A percentile compares a stretch with the other conserved stretches of the same genome.
Conservation (phyloP, 2,888 invertebrate species). For the Drosophila anceps region DNA sequence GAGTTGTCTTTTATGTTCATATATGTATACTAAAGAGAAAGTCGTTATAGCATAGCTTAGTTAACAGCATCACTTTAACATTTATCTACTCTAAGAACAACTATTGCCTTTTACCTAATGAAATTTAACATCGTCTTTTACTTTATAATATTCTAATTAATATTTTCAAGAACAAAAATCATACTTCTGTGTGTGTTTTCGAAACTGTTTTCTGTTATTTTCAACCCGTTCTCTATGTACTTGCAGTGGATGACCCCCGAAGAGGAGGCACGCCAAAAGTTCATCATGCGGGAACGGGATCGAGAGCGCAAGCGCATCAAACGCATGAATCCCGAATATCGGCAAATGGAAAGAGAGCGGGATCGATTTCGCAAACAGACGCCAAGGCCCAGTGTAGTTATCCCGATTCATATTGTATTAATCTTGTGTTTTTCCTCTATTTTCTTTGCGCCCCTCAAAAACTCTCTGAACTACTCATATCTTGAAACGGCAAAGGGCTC, state of each 20-base stretch:
- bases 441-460: not conserved
- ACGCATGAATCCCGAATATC: constrained; percentile 80
- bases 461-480: constrained; percentile 19
- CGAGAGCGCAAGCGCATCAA: constrained; percentile 79
- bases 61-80: not conserved
- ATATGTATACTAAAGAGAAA: not conserved
- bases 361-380: constrained; percentile 82
- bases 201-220: constrained; percentile 36
- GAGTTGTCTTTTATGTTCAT: not conserved
- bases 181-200: constrained; percentile 8
- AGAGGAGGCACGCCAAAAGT: constrained; percentile 80
- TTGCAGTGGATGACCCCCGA: constrained; percentile 81
- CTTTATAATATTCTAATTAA: not conserved
- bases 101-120: not conserved
- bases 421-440: constrained; percentile 23
- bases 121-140: not conserved
- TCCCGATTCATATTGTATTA: constrained; percentile 45
- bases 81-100: not conserved
- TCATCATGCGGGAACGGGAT: constrained; percentile 79
- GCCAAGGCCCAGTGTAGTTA: constrained; percentile 80
- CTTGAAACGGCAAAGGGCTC: constrained; percentile 18
- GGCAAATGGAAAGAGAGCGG: constrained; percentile 78
- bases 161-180: not conserved
- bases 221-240: constrained; percentile 56
- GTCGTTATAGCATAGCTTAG: too few species aligned